Evolutionary conservation across 2,797 vertebrate species (phyloP).

Genomic region (Spondyliosoma cantharus): DNA sequence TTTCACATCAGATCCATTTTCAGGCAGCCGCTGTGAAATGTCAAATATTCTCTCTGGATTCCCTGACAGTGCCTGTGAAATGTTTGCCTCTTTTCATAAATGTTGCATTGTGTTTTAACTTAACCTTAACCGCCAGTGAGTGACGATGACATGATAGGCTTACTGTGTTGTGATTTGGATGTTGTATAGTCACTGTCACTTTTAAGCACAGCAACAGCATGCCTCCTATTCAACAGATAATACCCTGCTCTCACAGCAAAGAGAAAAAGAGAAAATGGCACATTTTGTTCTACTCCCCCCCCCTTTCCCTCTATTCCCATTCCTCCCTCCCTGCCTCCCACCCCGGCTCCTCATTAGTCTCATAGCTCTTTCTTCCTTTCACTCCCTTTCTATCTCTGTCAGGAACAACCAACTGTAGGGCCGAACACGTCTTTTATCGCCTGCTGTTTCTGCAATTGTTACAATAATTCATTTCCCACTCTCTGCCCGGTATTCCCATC

Average conservation of each 20-base stretch:
- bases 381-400: slow-evolving; percentile 75
- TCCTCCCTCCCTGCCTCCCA: slow-evolving; percentile 56
- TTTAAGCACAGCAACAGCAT: slow-evolving; percentile 65
- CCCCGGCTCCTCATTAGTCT: slow-evolving; percentile 75
- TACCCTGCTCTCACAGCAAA: slow-evolving; percentile 62
- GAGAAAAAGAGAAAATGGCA: slow-evolving; percentile 74
- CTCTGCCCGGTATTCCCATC: slow-evolving; percentile 66
- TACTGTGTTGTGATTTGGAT: slow-evolving; percentile 64
- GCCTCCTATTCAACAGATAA: slow-evolving; percentile 71
- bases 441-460: slow-evolving; percentile 79
- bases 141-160: slow-evolving; percentile 67
- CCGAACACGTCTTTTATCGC: slow-evolving; percentile 71
- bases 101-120: slow-evolving; percentile 54
- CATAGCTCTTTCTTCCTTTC: slow-evolving; percentile 71
- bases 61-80: slow-evolving; percentile 36
- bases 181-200: slow-evolving; percentile 66
- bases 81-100: slow-evolving; percentile 56
- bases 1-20: slow-evolving; percentile 38
- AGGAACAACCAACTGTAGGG: slow-evolving; percentile 66
- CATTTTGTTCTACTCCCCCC: slow-evolving; percentile 74
- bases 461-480: slow-evolving; percentile 78
- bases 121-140: slow-evolving; percentile 55
- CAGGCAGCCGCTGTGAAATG: slow-evolving; percentile 38
- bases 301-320: slow-evolving; percentile 62
- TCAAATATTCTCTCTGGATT: slow-evolving; percentile 41